Conservation (phyloP, 2,888 invertebrate genomes). For the Nemapogon koenigi region DNA sequence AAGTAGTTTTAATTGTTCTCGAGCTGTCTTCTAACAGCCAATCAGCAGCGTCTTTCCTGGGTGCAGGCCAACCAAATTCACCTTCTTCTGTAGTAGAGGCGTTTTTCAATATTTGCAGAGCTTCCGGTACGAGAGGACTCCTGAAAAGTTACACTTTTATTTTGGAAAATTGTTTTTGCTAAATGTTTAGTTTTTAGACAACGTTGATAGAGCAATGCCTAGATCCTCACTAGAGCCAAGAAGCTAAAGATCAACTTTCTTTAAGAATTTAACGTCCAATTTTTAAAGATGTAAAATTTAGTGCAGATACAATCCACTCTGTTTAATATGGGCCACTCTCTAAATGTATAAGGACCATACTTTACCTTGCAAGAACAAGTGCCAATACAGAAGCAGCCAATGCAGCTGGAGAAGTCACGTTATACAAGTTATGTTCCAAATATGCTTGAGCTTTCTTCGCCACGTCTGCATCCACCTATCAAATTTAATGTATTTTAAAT, state of each 20-base stretch:
- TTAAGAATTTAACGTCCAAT: too few species aligned
- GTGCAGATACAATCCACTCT: too few species aligned
- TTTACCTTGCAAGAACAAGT: conserved; percentile 58
- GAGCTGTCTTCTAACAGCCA: conserved; percentile 69
- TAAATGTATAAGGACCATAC: not conserved
- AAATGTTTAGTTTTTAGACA: too few species aligned
- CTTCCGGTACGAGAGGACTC: conserved; percentile 62
- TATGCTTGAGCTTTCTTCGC: conserved; percentile 62
- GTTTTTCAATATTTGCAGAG: conserved; percentile 62
- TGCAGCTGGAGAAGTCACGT: conserved; percentile 63
- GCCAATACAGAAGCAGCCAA: conserved; percentile 67
- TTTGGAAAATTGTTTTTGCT: too few species aligned
- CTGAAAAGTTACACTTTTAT: too few species aligned
- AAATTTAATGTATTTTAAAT: conserved; percentile 14
- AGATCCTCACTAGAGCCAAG: too few species aligned
- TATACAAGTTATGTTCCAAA: conserved; percentile 63
- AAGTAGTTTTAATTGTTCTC: conserved; percentile 62
- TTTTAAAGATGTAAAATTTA: too few species aligned
- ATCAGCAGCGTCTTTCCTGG: conserved; percentile 66
- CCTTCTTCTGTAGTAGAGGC: conserved; percentile 72
- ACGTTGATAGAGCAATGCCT: too few species aligned
- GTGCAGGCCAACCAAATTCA: conserved; percentile 71
- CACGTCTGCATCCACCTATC: conserved; percentile 53
- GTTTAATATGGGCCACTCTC: too few species aligned
- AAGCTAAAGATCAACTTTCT: too few species aligned